Base-by-base conservation (phyloP, 2,113 vertebrate genomes). In the Rhinichthys klamathensis region DNA sequence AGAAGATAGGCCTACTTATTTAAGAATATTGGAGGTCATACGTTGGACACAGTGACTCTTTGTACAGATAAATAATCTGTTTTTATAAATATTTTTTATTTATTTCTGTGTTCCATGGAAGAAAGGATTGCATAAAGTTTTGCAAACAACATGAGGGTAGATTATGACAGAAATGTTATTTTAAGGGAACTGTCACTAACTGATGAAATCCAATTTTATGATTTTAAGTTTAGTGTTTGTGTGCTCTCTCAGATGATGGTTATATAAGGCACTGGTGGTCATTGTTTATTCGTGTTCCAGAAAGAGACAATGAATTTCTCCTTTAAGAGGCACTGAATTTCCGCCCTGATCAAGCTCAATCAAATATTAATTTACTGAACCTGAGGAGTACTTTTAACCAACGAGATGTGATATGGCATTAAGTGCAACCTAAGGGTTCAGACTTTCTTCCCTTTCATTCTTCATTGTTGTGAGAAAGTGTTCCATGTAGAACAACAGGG, bases 281-380 rank as follows among this genome's bases (percentile, higher is more conserved):
- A 46, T 41, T 46, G 58, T 80, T n/a, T 77, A 44, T 21, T 56
- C 4, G 38, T 18, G 77, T 30, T 79, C 23, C 77, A 27, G n/a
- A 80, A 60, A 79, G 23, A 63, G 58, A 16, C 51, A 44, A 80
- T 63, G 35, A 11, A 25, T 84, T 80, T 84, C 49, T 21, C 61
- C 32, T 69, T 51, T 25, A 81, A 81, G 61, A 81, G 44, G 10
- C 75, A 44, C 46, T 60, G 84, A 79, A 78, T 80, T 80, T 85
- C 54, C 16, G 18, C 82, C 65, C 56, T 74, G 67, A 80, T 65
- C 76, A 75, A 65, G 58, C 58, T 13, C 35, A 56, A 87, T 85
- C 70, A 82, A 85, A 87, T 87, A 87, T 87, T 85, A 11, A 85
- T 82, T 81, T 77, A 82, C 70, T 85, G 78, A 87, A 74, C 83